These are phyloP conservation scores for Embidobia sp. DNA, from an alignment of 2,888 invertebrate species.

Conservation along the genomic window DNA sequence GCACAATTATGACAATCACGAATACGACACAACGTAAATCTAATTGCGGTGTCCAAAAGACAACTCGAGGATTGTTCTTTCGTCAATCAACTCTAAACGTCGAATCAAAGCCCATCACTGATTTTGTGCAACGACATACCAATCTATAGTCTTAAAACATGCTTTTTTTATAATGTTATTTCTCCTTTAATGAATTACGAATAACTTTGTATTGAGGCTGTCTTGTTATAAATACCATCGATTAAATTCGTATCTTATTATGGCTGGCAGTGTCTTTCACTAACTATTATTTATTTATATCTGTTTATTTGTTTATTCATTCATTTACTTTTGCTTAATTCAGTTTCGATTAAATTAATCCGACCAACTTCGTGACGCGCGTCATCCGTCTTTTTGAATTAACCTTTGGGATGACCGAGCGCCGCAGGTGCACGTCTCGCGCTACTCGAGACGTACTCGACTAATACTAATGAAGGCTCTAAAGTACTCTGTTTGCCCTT, in stretches of 20 bases:
- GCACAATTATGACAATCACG: conserved; percentile 32
- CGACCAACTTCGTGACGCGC: conserved; percentile 55
- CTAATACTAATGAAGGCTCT: conserved; percentile 71
- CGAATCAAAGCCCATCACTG: conserved; percentile 55
- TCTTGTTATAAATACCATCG: conserved; percentile 69
- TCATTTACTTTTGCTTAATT: conserved; percentile 37
- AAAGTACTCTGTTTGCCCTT: conserved; percentile 62
- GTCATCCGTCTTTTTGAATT: conserved; percentile 19
- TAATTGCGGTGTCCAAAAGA: too few species aligned
- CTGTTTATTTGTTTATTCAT: conserved; percentile 27
- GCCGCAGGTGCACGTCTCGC: conserved; percentile 26
- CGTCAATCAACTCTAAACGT: conserved; percentile 1
- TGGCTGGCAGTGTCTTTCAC: conserved; percentile 77
- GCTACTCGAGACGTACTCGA: conserved; percentile 41
- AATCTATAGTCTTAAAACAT: conserved; percentile 35
- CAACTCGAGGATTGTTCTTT: too few species aligned
- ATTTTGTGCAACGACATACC: conserved; percentile 50
- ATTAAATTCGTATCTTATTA: conserved; percentile 77
- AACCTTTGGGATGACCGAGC: conserved; percentile 26
- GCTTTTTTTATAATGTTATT: conserved; percentile 23
- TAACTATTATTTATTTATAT: conserved; percentile 68
- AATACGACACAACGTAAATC: too few species aligned
- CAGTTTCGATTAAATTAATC: conserved; percentile 58
- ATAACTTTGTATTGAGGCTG: conserved; percentile 56
- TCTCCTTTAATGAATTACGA: conserved; percentile 31